Conservation (phyloP, 1,140 invertebrate species). For the Ceratina japonica region DNA sequence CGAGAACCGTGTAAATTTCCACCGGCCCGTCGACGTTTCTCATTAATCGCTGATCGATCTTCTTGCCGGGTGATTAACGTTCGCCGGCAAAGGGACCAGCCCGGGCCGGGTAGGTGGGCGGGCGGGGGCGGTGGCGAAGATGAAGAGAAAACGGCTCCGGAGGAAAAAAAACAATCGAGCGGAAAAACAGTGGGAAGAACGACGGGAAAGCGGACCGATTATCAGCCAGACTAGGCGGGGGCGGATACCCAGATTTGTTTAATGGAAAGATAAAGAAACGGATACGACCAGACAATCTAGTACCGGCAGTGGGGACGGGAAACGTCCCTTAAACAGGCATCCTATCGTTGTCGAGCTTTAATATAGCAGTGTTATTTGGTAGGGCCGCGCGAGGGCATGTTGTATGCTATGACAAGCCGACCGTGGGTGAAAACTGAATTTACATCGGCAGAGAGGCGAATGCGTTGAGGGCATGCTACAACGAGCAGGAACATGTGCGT, state of each 20-base stretch:
- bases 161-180: constrained; percentile 51
- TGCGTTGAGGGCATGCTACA: constrained; percentile 12
- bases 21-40: constrained; percentile 61
- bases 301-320: background rate
- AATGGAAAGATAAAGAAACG: constrained; percentile 4
- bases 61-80: constrained; percentile 62
- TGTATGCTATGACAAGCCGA: constrained; percentile 4
- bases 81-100: constrained; percentile 33
- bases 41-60: constrained; percentile 67
- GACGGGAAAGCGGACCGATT: constrained; percentile 17
- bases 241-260: constrained; percentile 24
- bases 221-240: background rate
- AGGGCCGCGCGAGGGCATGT: background rate
- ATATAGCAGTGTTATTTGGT: constrained; percentile 1
- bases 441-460: constrained; percentile 9
- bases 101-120: too few relatives aligned
- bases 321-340: background rate
- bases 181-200: constrained; percentile 28
- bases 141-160: constrained; percentile 44
- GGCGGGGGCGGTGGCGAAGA: constrained; percentile 19
- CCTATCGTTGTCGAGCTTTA: background rate
- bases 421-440: constrained; percentile 11
- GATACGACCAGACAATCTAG: background rate
- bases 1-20: constrained; percentile 60
- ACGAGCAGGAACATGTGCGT: constrained; percentile 11